Base-by-base conservation (phyloP, 2,113 vertebrate genomes). In the Balaeniceps rex region DNA sequence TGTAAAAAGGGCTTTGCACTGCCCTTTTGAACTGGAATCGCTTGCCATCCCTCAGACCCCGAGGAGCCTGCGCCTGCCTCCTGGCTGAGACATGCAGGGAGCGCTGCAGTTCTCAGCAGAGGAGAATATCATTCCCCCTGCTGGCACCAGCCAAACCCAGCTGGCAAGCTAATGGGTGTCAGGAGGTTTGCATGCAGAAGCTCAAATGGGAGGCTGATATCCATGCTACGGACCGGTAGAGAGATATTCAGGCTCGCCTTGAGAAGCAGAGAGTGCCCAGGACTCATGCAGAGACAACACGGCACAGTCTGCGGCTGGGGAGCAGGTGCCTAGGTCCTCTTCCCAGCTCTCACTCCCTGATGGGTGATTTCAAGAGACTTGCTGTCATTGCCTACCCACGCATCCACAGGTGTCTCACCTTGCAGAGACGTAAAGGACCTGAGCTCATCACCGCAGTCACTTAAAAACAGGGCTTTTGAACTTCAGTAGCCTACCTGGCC, bases 251-350 rank as follows among this genome's bases (percentile, higher is more conserved):
- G 52, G 44, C 44, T 64, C 10, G 1, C 29, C 63, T 54, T 31
- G n/a, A 74, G 78, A 78, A 94, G 61, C 65, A 57, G 63, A 58
- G 25, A 12, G 46, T 1, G 9, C 33, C 33, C 36, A 61, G 34
- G 29, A 42, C 49, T 80, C 3, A 0, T 2, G 18, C 23, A 65
- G n/a, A 58, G 26, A 49, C 17, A 86, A 16, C 22, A 8, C 0
- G 0, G 51, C 51, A 52, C n/a, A 49, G 63, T 21, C 75, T 66
- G 34, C 4, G 2, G 63, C 68, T 26, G 17, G 29, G 46, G 23
- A 87, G 26, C 6, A 2, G 31, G 28, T 54, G 9, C 61, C 42
- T 57, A 47, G 29, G 14, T 76, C 80, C 24, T 29, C 55, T 79
- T 79, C 47, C 40, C 47, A 76, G 70, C 13, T 60, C 52, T 51